phyloP scores from a whole-genome alignment of 2,888 invertebrate genomes.

The Acanthosoma haemorrhoidale region DNA sequence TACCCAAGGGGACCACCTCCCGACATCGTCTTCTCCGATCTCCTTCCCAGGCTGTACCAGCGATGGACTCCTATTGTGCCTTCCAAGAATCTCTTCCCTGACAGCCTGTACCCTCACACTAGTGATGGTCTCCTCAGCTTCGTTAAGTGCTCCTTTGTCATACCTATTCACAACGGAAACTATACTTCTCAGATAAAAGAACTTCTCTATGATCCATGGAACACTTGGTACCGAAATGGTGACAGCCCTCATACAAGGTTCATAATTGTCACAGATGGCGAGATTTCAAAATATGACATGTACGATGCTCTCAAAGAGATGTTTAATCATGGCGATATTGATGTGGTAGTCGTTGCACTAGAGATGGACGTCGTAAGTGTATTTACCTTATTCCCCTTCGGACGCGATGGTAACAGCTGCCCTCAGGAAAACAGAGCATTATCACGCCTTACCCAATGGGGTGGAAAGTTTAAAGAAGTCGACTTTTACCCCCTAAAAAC shows the following conservation, averaged over 20 bases:
- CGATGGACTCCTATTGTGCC: neutral
- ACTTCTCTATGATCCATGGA: neutral
- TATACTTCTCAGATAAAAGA: neutral
- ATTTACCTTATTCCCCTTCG: slow-evolving; percentile 15
- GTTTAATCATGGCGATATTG: slow-evolving; percentile 4
- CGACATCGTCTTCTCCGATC: neutral
- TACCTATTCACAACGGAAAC: neutral
- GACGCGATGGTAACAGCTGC: slow-evolving; percentile 2
- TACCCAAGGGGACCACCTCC: neutral
- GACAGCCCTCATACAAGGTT: slow-evolving; percentile 1
- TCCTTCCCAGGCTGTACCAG: neutral
- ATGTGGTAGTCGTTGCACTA: neutral
- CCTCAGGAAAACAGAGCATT: neutral
- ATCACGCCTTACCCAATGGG: neutral
- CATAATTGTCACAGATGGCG: neutral
- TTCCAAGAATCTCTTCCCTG: neutral
- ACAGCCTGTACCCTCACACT: neutral
- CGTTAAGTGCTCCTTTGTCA: slow-evolving; percentile 1
- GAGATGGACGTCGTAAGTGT: neutral
- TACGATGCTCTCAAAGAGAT: neutral
- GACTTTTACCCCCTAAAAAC: neutral
- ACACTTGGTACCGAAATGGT: neutral
- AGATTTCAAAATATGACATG: neutral
- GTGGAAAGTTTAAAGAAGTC: neutral
- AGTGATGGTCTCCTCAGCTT: neutral